Base-by-base conservation (phyloP, 2,113 vertebrate species). In the Ariopsis seemanni region DNA sequence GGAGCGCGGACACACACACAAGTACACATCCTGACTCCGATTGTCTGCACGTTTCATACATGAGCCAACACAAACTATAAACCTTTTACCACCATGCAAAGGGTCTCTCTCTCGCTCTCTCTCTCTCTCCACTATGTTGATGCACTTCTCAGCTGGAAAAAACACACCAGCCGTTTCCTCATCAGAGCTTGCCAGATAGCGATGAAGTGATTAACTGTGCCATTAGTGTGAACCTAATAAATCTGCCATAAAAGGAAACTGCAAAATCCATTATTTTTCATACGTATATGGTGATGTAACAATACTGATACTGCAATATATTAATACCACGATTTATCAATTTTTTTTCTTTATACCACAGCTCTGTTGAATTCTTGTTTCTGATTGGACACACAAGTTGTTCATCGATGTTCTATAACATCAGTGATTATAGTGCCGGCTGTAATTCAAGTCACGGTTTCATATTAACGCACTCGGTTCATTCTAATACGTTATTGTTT, bases 11-110 rank as follows among this genome's bases (percentile, higher is more conserved):
- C 71, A 74, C 72, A 27, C 75, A 58, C 78, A 30, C 25, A 34
- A 53, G 30, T n/a, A 85, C 81, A 86, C 87, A 90, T 65, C 48
- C 81, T n/a, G 42, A 71, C 74, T 50, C 84, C 72, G 75, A 90
- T 22, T 81, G 58, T 84, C 87, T 81, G 88, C 34, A 63, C 65
- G 62, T 34, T 84, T 86, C 63, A 90, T 25, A 53, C 80, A 81
- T 50, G 78, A 52, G 85, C 87, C 84, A 85, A 90, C 85, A 90
- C 83, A 90, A 90, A 86, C 89, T 86, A 84, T 90, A 90, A 90
- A 86, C 30, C 2, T 84, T 90, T 85, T 85, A 88, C 65, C 58
- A 78, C 62, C 80, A 80, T 80, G n/a, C 15, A 1, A 27, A 57
- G 25, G 0, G 1, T 72, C 30, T 72, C 30, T 18, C 27, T 72